A percentile compares a stretch with the other conserved stretches of the same genome.
These are phyloP conservation scores for Dasypus novemcinctus DNA, from an alignment of 2,113 vertebrate genomes.

Conservation along the genomic window DNA sequence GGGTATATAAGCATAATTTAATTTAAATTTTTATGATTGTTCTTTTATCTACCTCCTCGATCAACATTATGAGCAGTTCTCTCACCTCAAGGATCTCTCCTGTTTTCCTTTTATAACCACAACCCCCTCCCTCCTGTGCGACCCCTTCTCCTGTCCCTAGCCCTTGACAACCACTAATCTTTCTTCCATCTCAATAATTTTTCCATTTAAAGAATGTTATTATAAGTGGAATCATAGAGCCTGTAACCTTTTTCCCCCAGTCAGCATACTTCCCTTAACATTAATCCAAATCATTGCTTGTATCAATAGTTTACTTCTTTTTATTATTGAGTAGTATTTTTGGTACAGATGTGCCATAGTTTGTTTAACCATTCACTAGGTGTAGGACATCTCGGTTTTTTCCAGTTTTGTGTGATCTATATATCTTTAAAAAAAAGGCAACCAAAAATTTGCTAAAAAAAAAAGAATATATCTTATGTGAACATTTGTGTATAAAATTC, in stretches of 20 bases:
- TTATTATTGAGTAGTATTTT: not conserved
- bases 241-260: not conserved
- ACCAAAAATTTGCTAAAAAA: too few relatives aligned
- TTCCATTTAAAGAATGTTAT: not conserved
- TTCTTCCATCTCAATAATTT: not conserved
- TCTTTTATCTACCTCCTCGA: not conserved
- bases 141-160: not conserved
- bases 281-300: not conserved
- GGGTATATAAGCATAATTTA: not conserved
- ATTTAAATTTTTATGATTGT: not conserved
- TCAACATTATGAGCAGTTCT: not conserved
- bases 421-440: too few relatives aligned
- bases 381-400: not conserved
- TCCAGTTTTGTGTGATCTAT: not conserved
- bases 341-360: not conserved
- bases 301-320: not conserved
- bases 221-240: not conserved
- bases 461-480: not conserved
- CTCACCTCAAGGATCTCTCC: not conserved
- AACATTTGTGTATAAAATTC: not conserved
- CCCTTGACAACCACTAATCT: not conserved
- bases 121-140: not conserved
- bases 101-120: not conserved
- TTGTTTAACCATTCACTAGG: not conserved
- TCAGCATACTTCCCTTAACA: not conserved